Conservation (phyloP, 1,140 invertebrate species). For the Achatina immaculata region DNA sequence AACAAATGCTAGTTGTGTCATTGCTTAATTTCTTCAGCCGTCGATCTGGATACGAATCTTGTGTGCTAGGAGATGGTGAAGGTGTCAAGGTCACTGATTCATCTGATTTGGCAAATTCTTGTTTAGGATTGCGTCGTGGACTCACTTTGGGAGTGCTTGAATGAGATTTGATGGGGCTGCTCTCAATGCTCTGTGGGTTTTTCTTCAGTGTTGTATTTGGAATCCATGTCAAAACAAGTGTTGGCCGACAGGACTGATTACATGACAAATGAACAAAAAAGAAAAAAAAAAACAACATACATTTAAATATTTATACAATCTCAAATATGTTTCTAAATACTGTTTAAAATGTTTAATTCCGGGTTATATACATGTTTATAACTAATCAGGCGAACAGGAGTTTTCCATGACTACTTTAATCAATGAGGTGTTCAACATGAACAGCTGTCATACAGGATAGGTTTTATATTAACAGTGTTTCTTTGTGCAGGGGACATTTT, state of each 20-base stretch:
- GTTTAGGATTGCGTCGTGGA: conserved; percentile 61
- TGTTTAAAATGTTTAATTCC: no score
- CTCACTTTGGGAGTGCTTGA: conserved; percentile 58
- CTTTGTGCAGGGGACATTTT: no score
- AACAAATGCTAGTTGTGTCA: conserved; percentile 57
- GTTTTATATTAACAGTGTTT: no score
- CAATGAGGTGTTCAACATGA: no score
- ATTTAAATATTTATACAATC: no score
- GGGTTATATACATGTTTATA: no score
- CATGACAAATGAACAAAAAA: conserved; percentile 58
- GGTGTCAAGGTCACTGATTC: conserved; percentile 50
- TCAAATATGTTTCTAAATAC: no score
- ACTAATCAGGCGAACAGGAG: no score
- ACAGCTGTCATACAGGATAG: no score
- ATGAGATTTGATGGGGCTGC: conserved; percentile 65
- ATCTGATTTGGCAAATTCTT: conserved; percentile 60
- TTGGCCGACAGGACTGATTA: conserved; percentile 76
- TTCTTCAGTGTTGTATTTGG: conserved; percentile 90
- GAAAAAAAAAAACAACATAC: background rate
- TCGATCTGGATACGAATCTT: conserved; percentile 3
- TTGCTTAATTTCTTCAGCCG: conserved; percentile 52
- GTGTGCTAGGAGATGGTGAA: conserved; percentile 42
- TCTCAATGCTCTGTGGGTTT: conserved; percentile 84
- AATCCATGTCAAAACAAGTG: conserved; percentile 92
- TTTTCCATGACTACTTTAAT: no score